Percentiles rank a stretch among this genome's conserved stretches.
These are phyloP conservation scores for Macrosteles quadrilineatus DNA, from an alignment of 1,140 invertebrate species.

Conservation along the genomic window DNA sequence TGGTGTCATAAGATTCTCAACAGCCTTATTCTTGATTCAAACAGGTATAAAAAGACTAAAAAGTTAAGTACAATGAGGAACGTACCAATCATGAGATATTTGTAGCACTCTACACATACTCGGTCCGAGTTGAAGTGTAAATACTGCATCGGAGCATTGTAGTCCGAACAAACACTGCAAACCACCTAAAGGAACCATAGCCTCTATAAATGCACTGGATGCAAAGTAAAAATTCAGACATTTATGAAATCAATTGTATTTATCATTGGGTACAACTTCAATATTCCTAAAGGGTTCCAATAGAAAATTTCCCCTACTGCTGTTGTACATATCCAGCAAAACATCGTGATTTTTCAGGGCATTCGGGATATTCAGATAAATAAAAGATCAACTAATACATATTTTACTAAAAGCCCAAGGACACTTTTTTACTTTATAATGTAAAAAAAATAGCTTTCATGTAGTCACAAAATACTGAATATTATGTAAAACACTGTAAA, in stretches of 20 bases:
- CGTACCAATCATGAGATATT: constrained; percentile 51
- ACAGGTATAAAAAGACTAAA: too few species aligned
- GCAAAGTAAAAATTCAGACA: constrained; percentile 4
- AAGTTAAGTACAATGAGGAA: too few species aligned
- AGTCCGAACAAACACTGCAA: constrained; percentile 68
- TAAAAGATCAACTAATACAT: too few species aligned
- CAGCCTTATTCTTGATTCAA: too few species aligned
- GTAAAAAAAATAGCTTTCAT: too few species aligned
- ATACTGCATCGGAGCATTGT: constrained; percentile 67
- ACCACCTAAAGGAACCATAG: constrained; percentile 58
- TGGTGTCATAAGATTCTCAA: too few species aligned
- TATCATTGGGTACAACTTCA: background rate
- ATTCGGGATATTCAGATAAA: too few species aligned
- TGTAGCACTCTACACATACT: constrained; percentile 63
- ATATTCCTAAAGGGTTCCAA: background rate
- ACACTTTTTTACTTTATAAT: too few species aligned
- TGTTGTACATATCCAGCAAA: background rate
- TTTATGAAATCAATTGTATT: too few species aligned
- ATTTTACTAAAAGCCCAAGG: too few species aligned
- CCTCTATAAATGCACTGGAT: constrained; percentile 4
- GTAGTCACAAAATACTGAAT: too few species aligned
- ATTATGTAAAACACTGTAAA: too few species aligned
- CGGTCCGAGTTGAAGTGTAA: constrained; percentile 58
- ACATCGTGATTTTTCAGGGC: background rate
- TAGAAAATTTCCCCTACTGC: background rate